Evolutionary conservation across 2,888 invertebrate species (phyloP).

Genomic region (Zaprionus obscuricornis): DNA sequence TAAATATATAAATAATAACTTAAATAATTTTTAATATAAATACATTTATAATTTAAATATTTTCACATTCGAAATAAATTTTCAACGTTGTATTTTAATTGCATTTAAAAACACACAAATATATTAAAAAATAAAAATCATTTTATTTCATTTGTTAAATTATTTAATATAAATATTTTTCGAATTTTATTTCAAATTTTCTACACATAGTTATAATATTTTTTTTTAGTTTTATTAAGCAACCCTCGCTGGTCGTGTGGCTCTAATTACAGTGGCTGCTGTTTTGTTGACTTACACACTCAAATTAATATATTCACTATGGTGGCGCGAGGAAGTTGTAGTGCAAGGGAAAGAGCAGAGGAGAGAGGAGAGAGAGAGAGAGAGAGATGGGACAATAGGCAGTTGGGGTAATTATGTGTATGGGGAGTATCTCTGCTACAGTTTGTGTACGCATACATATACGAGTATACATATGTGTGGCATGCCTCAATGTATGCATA

Average conservation of each 20-base stretch:
- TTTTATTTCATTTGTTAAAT: not conserved
- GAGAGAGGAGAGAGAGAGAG: no score
- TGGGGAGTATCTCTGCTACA: conserved; percentile 13
- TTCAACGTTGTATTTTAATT: no score
- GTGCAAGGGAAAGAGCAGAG: no score
- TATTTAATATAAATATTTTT: no score
- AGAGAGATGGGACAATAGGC: no score
- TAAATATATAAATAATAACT: no score
- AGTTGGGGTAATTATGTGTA: conserved; percentile 15
- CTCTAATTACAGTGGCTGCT: conserved; percentile 35
- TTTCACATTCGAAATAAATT: no score
- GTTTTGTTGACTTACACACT: conserved; percentile 44
- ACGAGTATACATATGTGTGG: conserved; percentile 24
- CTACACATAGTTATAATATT: no score
- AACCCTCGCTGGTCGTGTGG: conserved; percentile 27
- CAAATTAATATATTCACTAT: conserved; percentile 44
- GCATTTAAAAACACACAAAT: not conserved
- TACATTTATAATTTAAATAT: no score
- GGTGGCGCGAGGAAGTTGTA: not conserved
- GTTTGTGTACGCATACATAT: conserved; percentile 7
- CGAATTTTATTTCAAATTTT: not conserved
- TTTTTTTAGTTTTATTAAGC: no score
- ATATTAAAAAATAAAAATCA: not conserved
- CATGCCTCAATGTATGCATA: no score
- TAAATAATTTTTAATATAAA: no score